These are phyloP conservation scores for Aethina tumida DNA, from an alignment of 1,140 invertebrate species.

Conservation along the genomic window DNA sequence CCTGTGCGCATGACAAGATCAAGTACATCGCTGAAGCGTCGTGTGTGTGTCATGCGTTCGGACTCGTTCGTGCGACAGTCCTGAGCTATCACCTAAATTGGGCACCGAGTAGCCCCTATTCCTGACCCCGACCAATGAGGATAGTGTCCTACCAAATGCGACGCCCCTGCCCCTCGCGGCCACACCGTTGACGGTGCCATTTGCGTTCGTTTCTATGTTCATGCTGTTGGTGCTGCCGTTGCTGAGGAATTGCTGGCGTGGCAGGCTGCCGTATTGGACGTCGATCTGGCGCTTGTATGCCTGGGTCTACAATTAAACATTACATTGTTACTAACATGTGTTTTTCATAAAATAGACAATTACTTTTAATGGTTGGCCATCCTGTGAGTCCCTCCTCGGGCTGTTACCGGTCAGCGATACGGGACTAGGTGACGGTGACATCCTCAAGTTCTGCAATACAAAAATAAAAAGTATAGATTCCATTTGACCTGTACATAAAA, in stretches of 20 bases:
- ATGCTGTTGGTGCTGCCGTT: conserved; percentile 27
- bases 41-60: conserved; percentile 1
- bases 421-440: conserved; percentile 38
- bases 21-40: conserved; percentile 1
- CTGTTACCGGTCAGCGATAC: conserved; percentile 21
- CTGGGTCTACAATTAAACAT: conserved; percentile 49
- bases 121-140: conserved; percentile 50
- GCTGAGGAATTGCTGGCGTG: conserved; percentile 49
- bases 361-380: conserved; percentile 33
- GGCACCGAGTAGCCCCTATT: conserved; percentile 79
- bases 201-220: conserved; percentile 37
- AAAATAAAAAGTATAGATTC: conserved; percentile 7
- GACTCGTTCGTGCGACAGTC: conserved; percentile 13
- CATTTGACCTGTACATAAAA: conserved; percentile 1
- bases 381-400: conserved; percentile 22
- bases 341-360: no score
- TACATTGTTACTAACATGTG: conserved; percentile 1
- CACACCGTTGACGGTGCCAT: conserved; percentile 26
- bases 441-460: conserved; percentile 27
- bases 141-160: conserved; percentile 59
- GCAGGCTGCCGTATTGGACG: conserved; percentile 69
- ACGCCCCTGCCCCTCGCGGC: conserved; percentile 49
- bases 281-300: conserved; percentile 57
- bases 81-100: conserved; percentile 65
- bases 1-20: conserved; percentile 1